Evolutionary conservation across 1,140 invertebrate species (phyloP).

Genomic region (Halesus radiatus): DNA sequence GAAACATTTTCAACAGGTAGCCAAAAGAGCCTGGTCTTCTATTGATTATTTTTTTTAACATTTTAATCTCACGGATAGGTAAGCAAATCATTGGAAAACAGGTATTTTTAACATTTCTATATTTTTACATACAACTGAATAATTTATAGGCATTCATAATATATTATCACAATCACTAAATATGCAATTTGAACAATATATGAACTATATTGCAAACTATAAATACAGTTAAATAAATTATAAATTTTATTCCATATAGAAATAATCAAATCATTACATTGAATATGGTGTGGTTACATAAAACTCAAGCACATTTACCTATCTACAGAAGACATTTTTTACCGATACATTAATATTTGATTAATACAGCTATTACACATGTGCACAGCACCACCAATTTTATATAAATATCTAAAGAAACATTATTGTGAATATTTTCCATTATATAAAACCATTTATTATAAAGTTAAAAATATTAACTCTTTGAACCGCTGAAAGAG

Average conservation of each 20-base stretch:
- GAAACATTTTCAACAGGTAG: too few relatives aligned
- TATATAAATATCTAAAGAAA: constrained; percentile 12
- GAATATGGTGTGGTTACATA: background rate
- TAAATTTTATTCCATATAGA: background rate
- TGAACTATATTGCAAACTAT: constrained; percentile 6
- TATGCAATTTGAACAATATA: constrained; percentile 4
- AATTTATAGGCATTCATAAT: constrained; percentile 42
- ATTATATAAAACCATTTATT: background rate
- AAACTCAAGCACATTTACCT: constrained; percentile 3
- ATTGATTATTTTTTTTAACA: too few relatives aligned
- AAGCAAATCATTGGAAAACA: too few relatives aligned
- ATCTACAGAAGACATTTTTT: constrained; percentile 14
- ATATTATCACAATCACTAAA: constrained; percentile 21
- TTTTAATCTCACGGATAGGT: too few relatives aligned
- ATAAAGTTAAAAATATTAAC: too few relatives aligned
- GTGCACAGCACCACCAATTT: constrained; percentile 9
- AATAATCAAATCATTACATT: background rate
- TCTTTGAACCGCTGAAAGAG: background rate
- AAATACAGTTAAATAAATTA: constrained; percentile 2
- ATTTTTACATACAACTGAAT: constrained; percentile 38
- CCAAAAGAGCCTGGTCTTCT: too few relatives aligned
- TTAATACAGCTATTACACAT: background rate
- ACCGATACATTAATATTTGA: background rate
- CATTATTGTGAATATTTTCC: background rate
- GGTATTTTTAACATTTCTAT: constrained; percentile 32